Base-by-base conservation (phyloP, 2,113 vertebrate genomes). In the Gavialis gangeticus region DNA sequence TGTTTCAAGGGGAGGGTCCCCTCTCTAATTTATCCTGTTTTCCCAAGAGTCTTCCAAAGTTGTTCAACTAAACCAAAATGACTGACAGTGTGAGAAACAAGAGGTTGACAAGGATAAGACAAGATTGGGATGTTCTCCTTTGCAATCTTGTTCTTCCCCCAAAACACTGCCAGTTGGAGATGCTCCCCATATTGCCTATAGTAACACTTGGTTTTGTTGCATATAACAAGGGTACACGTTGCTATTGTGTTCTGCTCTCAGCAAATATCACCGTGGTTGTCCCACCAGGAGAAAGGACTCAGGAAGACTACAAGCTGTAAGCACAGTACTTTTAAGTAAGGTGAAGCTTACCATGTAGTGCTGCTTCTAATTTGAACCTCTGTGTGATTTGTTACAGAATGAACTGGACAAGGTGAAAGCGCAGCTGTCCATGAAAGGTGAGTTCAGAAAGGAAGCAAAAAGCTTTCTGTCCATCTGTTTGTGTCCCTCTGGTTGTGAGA, bases 351-450 rank as follows among this genome's bases (percentile, higher is more conserved):
- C 24, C 79, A 67, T 10, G 13, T 81, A 55, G 46, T 58, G 9
- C 0, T 0, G 37, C 94, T 86, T 34, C 90, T 97, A 89, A 94
- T 56, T 2, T 17, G 5, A 24, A 75, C 93, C 28, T 96, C 30
- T 95, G 64, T 88, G 13, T 93, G 28, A 86, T 96, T 67, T 75
- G 75, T 97, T 98, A 87, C 96, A 99, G 99, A 99, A 99, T 97
- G 99, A 99, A 94, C 95, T 99, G 86, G 98, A 98, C 93, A 97
- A 94, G 89, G 86, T 98, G 92, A 99, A 98, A 97, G 99, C 92
- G 12, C 97, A 98, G 82, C 97, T 99, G 55, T 98, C 97, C 22
- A 27, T 97, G 66, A 99, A 98, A 99, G 99, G 99, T 99, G 96
- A 97, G 98, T 97, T 94, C 58, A 54, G 79, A 63, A 79, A 64